phyloP scores from a whole-genome alignment of 2,797 vertebrate species.

The Apodemus agrarius region DNA sequence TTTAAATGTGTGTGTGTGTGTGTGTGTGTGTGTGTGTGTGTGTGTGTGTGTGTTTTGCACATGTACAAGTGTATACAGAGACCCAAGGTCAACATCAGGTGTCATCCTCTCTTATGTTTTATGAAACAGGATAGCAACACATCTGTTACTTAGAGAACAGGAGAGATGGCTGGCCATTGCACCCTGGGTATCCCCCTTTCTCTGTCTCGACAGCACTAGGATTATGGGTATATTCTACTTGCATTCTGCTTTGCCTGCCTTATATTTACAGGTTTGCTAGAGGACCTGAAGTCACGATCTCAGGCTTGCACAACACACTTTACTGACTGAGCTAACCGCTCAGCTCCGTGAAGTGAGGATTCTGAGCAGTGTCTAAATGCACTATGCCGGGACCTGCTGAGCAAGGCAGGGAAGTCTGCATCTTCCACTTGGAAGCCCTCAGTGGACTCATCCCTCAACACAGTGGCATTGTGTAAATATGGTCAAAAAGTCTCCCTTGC shows the following conservation, averaged over 20 bases:
- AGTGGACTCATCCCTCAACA: fast-evolving
- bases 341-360: neutral
- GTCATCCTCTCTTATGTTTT: neutral
- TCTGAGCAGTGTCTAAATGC: too few relatives aligned
- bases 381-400: fast-evolving
- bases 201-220: too few relatives aligned
- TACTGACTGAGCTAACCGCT: neutral
- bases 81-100: neutral
- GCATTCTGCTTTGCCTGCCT: neutral
- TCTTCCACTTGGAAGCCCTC: neutral
- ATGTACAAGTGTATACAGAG: neutral
- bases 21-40: neutral
- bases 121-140: neutral
- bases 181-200: neutral
- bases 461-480: fast-evolving
- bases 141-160: neutral
- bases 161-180: neutral
- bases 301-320: neutral
- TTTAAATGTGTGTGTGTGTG: neutral
- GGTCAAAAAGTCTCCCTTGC: neutral
- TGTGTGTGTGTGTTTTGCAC: neutral
- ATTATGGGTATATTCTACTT: neutral
- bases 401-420: neutral
- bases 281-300: neutral
- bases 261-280: neutral